Percentiles rank a stretch among this genome's conserved stretches.
Evolutionary conservation across 2,797 vertebrate genomes (phyloP).

Genomic region (Poeciliopsis presidionis): DNA sequence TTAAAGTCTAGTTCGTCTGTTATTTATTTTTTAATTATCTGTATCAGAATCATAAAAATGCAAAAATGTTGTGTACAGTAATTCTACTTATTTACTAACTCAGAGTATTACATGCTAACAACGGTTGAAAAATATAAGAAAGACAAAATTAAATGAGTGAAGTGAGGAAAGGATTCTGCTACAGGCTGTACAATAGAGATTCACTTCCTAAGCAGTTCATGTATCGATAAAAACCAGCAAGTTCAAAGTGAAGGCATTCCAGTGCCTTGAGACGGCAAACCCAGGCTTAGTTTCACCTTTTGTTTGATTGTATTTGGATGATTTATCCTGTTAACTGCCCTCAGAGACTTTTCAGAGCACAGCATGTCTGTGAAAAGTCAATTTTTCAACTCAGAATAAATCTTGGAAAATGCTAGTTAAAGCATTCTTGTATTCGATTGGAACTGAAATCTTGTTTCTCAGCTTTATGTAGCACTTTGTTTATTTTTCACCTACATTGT

Average conservation of each 20-base stretch:
- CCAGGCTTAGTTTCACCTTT: constrained; percentile 29
- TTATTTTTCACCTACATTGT: neutral
- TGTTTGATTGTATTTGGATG: constrained; percentile 55
- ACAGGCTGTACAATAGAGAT: constrained; percentile 40
- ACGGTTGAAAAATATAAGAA: constrained; percentile 31
- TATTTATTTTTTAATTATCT: neutral
- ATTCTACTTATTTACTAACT: neutral
- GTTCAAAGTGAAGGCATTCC: constrained; percentile 51
- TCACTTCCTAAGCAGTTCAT: constrained; percentile 32
- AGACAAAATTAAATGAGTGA: constrained; percentile 33
- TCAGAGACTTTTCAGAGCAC: constrained; percentile 24
- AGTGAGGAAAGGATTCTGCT: constrained; percentile 25
- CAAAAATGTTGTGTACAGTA: neutral
- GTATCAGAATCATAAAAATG: neutral
- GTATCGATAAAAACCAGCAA: constrained; percentile 57
- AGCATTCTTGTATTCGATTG: constrained; percentile 15
- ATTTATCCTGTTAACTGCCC: constrained; percentile 46
- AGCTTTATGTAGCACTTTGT: constrained; percentile 6
- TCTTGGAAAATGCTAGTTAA: constrained; percentile 16
- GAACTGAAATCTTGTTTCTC: constrained; percentile 23
- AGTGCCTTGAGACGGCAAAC: constrained; percentile 51
- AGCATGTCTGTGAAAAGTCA: constrained; percentile 39
- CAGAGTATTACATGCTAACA: constrained; percentile 14
- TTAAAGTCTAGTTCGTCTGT: neutral
- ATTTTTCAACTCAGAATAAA: constrained; percentile 21